A percentile compares a stretch with the other conserved stretches of the same genome.
Conservation (phyloP, 2,113 vertebrate genomes). For the Regulus satrapa region DNA sequence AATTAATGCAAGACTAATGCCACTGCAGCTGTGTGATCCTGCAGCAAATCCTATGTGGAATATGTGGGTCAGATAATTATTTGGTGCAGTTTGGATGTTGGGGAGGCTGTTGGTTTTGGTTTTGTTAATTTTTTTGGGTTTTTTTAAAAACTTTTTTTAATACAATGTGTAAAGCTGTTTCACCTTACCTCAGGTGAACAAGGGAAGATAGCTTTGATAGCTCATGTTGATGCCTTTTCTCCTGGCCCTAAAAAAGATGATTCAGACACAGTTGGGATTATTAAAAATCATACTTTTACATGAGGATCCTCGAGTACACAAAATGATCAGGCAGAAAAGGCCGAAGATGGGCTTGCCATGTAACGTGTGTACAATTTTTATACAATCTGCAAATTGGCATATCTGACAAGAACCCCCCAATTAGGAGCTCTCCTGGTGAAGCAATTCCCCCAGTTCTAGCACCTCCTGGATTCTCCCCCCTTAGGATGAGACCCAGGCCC, state of each 20-base stretch:
- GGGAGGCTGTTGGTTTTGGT: background rate
- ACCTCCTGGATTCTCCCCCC: background rate
- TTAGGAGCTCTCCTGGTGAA: background rate
- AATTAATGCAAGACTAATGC: background rate
- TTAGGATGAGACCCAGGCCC: background rate
- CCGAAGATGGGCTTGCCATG: rapidly evolving
- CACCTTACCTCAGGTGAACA: background rate
- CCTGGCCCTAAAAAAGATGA: background rate
- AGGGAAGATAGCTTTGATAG: background rate
- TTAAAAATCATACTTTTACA: background rate
- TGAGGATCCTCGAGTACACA: background rate
- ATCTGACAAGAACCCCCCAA: background rate
- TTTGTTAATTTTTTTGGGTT: background rate
- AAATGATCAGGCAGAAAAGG: background rate
- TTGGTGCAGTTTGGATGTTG: background rate
- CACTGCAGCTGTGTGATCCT: background rate
- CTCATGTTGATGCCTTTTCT: background rate
- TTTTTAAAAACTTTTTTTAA: background rate
- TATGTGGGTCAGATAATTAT: rapidly evolving
- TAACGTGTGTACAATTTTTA: background rate
- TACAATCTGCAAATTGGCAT: no score
- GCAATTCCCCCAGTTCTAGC: background rate
- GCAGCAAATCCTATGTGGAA: background rate
- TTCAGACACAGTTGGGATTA: background rate
- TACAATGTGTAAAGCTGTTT: background rate